A percentile compares a stretch with the other conserved stretches of the same genome.
Conservation (phyloP, 2,888 invertebrate genomes). For the Rotaria macrura region DNA sequence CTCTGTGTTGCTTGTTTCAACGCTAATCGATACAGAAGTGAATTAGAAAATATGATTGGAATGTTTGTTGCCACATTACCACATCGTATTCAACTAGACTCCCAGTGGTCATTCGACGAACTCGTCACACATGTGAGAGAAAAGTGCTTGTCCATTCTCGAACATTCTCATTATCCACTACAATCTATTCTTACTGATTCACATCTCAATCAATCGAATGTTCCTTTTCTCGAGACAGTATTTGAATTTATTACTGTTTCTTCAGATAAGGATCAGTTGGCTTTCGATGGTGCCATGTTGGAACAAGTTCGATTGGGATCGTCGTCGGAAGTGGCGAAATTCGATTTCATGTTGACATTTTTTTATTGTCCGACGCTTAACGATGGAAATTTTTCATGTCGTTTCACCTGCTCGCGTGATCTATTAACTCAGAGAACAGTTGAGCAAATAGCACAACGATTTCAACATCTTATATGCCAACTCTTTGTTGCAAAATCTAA, state of each 20-base stretch:
- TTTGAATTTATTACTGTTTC: neutral
- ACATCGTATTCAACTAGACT: too few species aligned
- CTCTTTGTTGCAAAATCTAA: neutral
- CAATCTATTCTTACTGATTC: neutral
- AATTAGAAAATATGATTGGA: too few species aligned
- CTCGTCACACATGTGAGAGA: too few species aligned
- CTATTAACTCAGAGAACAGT: neutral
- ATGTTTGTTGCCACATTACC: too few species aligned
- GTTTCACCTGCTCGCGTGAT: neutral
- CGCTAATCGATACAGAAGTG: too few species aligned
- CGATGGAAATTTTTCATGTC: neutral
- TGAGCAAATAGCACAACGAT: neutral
- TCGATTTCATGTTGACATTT: neutral
- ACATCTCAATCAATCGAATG: neutral
- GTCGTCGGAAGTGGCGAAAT: too few species aligned
- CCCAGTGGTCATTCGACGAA: too few species aligned
- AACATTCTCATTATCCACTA: neutral
- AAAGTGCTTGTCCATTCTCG: too few species aligned
- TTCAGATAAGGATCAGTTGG: neutral
- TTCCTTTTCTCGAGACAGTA: neutral
- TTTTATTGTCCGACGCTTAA: neutral
- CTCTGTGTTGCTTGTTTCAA: neutral
- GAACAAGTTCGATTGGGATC: neutral
- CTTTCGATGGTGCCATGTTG: neutral
- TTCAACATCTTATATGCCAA: neutral